These are phyloP conservation scores for Sepioteuthis lessoniana DNA, from an alignment of 2,888 invertebrate species.

Conservation along the genomic window DNA sequence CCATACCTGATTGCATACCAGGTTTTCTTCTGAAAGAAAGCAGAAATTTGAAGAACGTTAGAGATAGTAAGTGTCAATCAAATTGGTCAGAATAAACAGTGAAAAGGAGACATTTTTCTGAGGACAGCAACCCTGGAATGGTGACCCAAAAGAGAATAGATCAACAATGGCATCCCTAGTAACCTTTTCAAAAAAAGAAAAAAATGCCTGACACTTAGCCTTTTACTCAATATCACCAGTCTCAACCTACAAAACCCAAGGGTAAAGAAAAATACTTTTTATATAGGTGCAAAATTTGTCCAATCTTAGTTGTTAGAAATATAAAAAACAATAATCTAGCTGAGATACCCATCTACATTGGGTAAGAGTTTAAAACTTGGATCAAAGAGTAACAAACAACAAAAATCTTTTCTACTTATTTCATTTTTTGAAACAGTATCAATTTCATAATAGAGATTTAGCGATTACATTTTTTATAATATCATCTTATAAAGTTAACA, in stretches of 20 bases:
- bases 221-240: not conserved
- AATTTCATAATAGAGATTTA: no score
- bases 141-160: not conserved
- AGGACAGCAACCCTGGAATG: constrained; percentile 38
- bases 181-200: not conserved
- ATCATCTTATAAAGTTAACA: no score
- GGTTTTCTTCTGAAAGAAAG: not conserved
- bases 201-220: not conserved
- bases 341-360: no score
- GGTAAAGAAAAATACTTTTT: not conserved
- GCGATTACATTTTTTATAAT: no score
- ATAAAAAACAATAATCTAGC: no score
- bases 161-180: not conserved
- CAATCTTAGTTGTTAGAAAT: no score
- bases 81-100: not conserved
- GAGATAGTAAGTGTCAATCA: not conserved
- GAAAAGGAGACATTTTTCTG: not conserved
- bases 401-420: no score
- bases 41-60: not conserved
- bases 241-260: not conserved
- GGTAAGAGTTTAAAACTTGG: no score
- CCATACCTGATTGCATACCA: constrained; percentile 7
- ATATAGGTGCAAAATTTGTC: no score
- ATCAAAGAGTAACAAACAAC: no score
- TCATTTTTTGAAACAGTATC: no score